Evolutionary conservation across 2,113 vertebrate species (phyloP).

Genomic region (Leptobrachium ailaonicum): DNA sequence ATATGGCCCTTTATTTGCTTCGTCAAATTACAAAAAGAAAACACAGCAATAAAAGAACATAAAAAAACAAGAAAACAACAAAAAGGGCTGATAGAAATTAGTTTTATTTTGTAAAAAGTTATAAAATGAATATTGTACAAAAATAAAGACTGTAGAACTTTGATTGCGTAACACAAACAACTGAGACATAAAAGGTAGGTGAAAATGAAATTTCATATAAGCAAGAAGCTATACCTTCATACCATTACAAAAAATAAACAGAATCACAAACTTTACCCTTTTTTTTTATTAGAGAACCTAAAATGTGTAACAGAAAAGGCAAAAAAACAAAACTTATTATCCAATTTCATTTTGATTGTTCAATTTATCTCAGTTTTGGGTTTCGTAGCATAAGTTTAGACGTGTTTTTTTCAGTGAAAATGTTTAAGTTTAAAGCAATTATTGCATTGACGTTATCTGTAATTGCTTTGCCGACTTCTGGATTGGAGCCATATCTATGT

Average conservation of each 20-base stretch:
- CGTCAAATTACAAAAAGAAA: too few relatives aligned
- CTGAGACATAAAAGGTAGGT: conserved; percentile 74
- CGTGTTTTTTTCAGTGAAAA: too few relatives aligned
- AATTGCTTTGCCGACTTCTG: too few relatives aligned
- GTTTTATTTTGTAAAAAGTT: conserved; percentile 99
- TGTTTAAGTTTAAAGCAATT: too few relatives aligned
- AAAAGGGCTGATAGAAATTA: conserved; percentile 84
- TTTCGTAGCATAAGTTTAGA: too few relatives aligned
- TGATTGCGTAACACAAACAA: conserved; percentile 96
- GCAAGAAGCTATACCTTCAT: conserved; percentile 60
- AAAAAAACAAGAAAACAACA: conserved; percentile 15
- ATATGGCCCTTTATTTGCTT: too few relatives aligned
- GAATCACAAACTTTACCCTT: conserved; percentile 82
- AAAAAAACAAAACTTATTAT: too few relatives aligned
- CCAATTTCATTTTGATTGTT: too few relatives aligned
- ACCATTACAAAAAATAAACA: conserved; percentile 47
- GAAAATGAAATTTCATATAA: conserved; percentile 73
- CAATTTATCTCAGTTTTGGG: too few relatives aligned
- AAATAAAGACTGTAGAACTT: conserved; percentile 99
- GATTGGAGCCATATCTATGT: too few relatives aligned
- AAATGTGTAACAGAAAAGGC: neutral
- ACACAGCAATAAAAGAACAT: too few relatives aligned
- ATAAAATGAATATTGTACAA: conserved; percentile 99
- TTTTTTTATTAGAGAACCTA: conserved; percentile 46
- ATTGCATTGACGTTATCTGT: too few relatives aligned